Evolutionary conservation across 2,888 invertebrate species (phyloP), one percentile per base, ranked within the genome.

Genomic region (Vandiemenella viatica): DNA sequence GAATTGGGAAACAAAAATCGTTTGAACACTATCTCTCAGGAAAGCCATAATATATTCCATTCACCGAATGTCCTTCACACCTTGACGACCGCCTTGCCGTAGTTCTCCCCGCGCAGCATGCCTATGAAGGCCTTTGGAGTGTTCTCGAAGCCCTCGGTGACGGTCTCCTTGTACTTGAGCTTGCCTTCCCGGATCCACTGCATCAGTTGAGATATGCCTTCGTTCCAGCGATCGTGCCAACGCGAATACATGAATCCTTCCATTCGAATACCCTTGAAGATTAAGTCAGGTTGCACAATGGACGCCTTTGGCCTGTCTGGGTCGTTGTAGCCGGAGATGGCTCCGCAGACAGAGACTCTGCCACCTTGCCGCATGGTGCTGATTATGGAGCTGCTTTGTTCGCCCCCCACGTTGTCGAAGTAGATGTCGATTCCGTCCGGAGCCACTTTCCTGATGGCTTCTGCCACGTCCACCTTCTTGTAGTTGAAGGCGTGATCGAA

Each of bases 401-500:
- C 75, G 2, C 81, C 81, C 5, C 80, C 81, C 40, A 84, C 84
- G 63, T 83, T 85, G 61, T 85, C 85, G 60, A 83, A 84, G 59
- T 80, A 85, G 59, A 81, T 79, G 60, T 85, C 82, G 0, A 85
- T 65, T 3, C 83, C 83, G 13, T 79, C 66, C 0, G 83, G 80
- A 8, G 81, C 80, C 46, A 65, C 68, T 62, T 76, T 67, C 54
- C 71, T 72, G 13, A 86, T 65, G 40, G 72, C 74, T 43, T 68
- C 59, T 1, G 62, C 62, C 38, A 80, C 56, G 58, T 77, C 62
- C 5, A 65, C 68, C 1, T 71, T 77, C 64, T 83, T 85, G 64
- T 85, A 85, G 65, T 85, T 85, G 52, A 77, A 78, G 13, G 75
- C 80, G 54, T 67, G 63, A 61, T 85, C 80, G 59, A 83, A 83